Evolutionary conservation across 2,113 vertebrate species (phyloP).

Genomic region (Myrmophylax atrothorax): DNA sequence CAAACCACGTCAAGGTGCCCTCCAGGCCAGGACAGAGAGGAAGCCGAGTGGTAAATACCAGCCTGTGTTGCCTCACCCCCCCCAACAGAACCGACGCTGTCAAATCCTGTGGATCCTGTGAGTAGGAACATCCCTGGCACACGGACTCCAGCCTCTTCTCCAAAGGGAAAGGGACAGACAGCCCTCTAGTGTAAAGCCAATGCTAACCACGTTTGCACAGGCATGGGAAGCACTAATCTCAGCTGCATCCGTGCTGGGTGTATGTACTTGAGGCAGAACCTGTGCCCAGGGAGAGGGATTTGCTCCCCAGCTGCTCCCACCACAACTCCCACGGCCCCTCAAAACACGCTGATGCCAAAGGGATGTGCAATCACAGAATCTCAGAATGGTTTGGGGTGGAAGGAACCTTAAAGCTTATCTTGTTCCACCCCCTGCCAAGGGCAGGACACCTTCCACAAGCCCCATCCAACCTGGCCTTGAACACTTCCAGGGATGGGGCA

Average conservation of each 20-base stretch:
- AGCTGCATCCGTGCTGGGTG: rapidly evolving
- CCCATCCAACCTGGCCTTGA: neutral
- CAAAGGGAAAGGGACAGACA: constrained; percentile 56
- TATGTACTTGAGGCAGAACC: rapidly evolving
- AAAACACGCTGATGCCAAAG: rapidly evolving
- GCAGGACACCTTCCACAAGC: neutral
- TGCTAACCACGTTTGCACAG: neutral
- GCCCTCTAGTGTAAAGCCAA: constrained; percentile 70
- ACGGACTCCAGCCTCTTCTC: neutral
- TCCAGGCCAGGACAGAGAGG: neutral
- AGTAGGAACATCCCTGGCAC: rapidly evolving
- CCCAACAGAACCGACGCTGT: rapidly evolving
- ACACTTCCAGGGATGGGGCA: neutral
- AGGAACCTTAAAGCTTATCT: rapidly evolving
- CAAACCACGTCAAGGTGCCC: neutral
- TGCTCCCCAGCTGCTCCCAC: neutral
- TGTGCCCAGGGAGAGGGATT: neutral
- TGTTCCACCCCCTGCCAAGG: neutral
- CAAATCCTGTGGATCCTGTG: rapidly evolving
- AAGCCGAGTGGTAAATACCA: neutral
- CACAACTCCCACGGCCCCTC: neutral
- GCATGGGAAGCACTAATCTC: neutral
- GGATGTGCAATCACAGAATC: neutral
- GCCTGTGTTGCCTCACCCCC: neutral
- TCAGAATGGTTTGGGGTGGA: no score